Base-by-base conservation (phyloP, 2,113 vertebrate species). In the Sialia sialis region DNA sequence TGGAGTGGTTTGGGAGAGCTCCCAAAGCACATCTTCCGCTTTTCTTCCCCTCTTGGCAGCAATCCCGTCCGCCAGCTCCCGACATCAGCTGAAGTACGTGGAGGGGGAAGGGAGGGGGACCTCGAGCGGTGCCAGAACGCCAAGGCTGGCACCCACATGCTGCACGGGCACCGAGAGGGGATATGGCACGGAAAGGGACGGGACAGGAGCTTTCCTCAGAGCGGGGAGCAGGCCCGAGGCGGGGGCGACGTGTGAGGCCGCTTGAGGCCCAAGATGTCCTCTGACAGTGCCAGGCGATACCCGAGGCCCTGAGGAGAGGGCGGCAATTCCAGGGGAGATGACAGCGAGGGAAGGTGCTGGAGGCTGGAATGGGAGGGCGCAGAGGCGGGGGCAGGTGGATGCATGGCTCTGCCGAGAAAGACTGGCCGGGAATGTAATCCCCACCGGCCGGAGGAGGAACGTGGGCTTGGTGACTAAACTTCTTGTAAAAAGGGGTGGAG, bases 401-500 rank as follows among this genome's bases (percentile, higher is more conserved):
- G 29, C 46, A 4, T 0, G 23, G 38, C 41, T 29, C 18, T 7
- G 83, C 39, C 3, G 15, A 76, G 43, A 43, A 34, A 11, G 23
- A 21, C 54, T 1, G 41, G 6, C 55, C 3, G 20, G 80, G 64
- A 91, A 66, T 39, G 62, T 59, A 21, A 23, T 44, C 30, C 41
- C 43, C 52, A 10, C 5, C 3, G 13, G 60, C 76, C 32, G 56
- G 64, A 86, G 93, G 91, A 94, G 93, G 84, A 43, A 74, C 63
- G 7, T 3, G 68, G 60, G 73, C 67, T 17, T 2, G n/a, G 60
- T 94, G 86, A 95, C 89, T 90, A 92, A 91, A 96, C 80, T 97
- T 92, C 93, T 93, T 92, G 95, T 88, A 94, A 95, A 80, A 93
- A 32, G 90, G 88, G 96, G 95, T 82, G 94, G 95, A 88, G 91